These are phyloP conservation scores for Cairina moschata DNA, from an alignment of 2,113 vertebrate species.

Conservation along the genomic window DNA sequence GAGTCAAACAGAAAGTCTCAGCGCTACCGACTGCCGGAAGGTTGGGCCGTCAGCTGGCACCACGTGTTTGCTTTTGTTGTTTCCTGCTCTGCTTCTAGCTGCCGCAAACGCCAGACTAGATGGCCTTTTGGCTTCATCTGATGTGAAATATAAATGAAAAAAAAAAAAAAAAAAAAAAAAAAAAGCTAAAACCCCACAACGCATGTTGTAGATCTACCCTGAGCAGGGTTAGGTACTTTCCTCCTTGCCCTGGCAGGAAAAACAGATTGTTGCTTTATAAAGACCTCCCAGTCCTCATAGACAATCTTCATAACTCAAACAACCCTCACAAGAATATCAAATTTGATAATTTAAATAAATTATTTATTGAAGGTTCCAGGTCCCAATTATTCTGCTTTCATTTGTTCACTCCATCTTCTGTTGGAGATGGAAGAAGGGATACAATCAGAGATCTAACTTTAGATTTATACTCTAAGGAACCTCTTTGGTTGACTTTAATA, in stretches of 20 bases:
- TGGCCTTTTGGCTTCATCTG: background rate
- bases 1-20: background rate
- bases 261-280: background rate
- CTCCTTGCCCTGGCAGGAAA: background rate
- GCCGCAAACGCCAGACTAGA: background rate
- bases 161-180: background rate
- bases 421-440: background rate
- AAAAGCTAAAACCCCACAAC: background rate
- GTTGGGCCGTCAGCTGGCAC: fast-evolving
- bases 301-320: background rate
- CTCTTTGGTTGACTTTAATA: background rate
- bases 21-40: fast-evolving
- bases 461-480: background rate
- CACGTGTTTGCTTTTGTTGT: background rate
- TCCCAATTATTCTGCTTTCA: background rate
- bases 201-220: background rate
- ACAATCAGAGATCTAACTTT: background rate
- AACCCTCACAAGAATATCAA: background rate
- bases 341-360: background rate
- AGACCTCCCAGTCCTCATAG: background rate
- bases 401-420: background rate
- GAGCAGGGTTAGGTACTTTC: background rate
- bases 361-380: background rate
- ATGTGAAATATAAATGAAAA: background rate
- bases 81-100: background rate